These are phyloP conservation scores for Poecilia latipinna DNA, from an alignment of 2,113 vertebrate species.

Conservation along the genomic window DNA sequence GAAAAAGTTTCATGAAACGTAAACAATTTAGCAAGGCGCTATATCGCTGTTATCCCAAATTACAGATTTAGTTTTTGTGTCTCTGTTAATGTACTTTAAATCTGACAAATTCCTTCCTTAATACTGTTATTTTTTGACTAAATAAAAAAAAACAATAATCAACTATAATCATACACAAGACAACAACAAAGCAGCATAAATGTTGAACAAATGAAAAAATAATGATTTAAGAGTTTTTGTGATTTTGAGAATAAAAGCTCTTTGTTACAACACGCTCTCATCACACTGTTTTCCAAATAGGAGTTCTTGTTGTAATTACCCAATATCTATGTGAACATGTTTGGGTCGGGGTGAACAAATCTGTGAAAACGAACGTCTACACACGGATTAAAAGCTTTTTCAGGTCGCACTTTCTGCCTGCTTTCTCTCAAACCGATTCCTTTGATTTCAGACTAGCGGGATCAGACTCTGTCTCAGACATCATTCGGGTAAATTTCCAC, in stretches of 20 bases:
- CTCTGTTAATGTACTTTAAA: background rate
- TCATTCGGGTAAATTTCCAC: constrained; percentile 62
- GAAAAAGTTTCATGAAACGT: too few relatives aligned
- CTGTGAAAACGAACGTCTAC: background rate
- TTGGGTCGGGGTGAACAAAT: background rate
- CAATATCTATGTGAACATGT: background rate
- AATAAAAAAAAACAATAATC: too few relatives aligned
- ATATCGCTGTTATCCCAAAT: background rate
- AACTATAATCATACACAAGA: too few relatives aligned
- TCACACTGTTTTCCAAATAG: background rate
- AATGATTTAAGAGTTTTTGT: too few relatives aligned
- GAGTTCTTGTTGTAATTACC: background rate
- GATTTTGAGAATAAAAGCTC: background rate
- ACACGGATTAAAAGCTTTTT: background rate
- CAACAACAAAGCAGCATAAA: background rate
- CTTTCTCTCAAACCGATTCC: constrained; percentile 46
- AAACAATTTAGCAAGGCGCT: too few relatives aligned
- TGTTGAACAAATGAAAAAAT: background rate
- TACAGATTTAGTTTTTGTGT: too few relatives aligned
- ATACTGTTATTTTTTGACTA: background rate
- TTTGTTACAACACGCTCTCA: background rate
- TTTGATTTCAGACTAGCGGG: constrained; percentile 29
- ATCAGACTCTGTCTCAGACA: constrained; percentile 30
- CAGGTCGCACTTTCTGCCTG: constrained; percentile 17
- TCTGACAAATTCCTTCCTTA: background rate